Evolutionary conservation across 1,140 invertebrate species (phyloP).

Genomic region (Aphelinus certus): DNA sequence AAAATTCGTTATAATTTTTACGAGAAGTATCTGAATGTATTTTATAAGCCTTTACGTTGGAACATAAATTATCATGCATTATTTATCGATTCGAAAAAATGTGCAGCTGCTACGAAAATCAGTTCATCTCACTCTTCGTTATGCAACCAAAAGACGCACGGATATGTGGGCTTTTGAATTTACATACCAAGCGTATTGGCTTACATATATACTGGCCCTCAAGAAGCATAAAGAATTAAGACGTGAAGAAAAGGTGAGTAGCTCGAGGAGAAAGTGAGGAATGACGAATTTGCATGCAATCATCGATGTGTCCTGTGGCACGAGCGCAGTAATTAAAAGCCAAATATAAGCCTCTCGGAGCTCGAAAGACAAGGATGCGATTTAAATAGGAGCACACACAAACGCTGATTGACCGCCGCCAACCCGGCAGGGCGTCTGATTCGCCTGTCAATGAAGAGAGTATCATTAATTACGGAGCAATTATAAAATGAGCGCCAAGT

Average conservation of each 20-base stretch:
- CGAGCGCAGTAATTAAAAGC: constrained; percentile 30
- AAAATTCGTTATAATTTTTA: no score
- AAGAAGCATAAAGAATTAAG: constrained; percentile 12
- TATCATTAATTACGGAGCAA: constrained; percentile 59
- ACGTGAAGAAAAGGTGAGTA: neutral
- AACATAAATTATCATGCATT: no score
- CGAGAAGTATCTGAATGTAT: no score
- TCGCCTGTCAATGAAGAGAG: constrained; percentile 50
- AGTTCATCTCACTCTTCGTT: constrained; percentile 5
- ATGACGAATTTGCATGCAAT: constrained; percentile 21
- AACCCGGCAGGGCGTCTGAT: constrained; percentile 11
- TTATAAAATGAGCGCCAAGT: constrained; percentile 49
- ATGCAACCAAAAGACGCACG: neutral
- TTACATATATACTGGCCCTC: no score
- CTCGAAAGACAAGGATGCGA: constrained; percentile 21
- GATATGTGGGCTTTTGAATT: neutral
- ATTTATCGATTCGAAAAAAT: no score
- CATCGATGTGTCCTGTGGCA: constrained; percentile 33
- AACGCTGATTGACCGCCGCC: constrained; percentile 19
- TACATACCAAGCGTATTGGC: no score
- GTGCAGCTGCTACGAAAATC: constrained; percentile 10
- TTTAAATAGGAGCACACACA: constrained; percentile 26
- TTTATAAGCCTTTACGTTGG: no score
- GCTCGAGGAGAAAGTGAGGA: constrained; percentile 13
- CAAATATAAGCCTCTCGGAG: constrained; percentile 13